Conservation (phyloP, 2,797 vertebrate species). For the Esox lucius region DNA sequence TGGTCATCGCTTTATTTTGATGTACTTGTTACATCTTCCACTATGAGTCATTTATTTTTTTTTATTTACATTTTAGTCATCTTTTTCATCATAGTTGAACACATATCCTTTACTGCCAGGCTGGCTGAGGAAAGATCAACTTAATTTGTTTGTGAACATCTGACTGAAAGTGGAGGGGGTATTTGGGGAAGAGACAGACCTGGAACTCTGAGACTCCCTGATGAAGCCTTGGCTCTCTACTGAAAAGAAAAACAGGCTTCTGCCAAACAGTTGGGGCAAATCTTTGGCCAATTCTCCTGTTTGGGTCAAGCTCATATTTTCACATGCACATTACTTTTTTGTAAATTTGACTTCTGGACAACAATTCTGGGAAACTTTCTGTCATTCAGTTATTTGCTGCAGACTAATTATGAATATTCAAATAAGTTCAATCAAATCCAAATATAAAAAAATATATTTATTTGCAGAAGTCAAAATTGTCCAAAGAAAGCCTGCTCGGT, state of each 20-base stretch:
- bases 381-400: too few relatives aligned
- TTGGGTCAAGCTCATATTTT: too few relatives aligned
- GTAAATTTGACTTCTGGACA: too few relatives aligned
- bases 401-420: too few relatives aligned
- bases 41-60: too few relatives aligned
- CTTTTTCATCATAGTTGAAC: slow-evolving; percentile 5
- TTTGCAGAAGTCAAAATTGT: too few relatives aligned
- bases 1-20: neutral
- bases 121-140: neutral
- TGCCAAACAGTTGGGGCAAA: neutral
- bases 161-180: neutral
- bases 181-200: neutral
- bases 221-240: neutral
- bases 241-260: neutral
- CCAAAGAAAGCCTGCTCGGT: too few relatives aligned
- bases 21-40: neutral
- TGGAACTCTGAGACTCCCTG: neutral
- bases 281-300: neutral
- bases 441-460: too few relatives aligned
- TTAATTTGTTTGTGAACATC: neutral
- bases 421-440: too few relatives aligned
- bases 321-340: too few relatives aligned
- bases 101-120: neutral
- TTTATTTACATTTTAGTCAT: too few relatives aligned
- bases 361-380: too few relatives aligned